phyloP scores from a whole-genome alignment of 2,888 invertebrate genomes.

The Folsomia manolachei region DNA sequence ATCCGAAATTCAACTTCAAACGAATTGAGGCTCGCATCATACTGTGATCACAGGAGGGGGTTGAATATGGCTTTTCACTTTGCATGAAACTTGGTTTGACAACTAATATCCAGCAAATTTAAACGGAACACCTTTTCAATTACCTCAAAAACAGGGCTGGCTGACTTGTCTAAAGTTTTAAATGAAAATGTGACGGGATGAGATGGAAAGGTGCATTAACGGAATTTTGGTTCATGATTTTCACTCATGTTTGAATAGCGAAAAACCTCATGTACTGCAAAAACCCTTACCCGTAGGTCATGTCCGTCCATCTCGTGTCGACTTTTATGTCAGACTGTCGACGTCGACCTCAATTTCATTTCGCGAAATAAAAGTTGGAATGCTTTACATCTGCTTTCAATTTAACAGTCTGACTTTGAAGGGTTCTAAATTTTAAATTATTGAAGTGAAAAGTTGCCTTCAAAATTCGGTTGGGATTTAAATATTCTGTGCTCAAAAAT shows the following conservation, averaged over 20 bases:
- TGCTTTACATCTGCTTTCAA: neutral
- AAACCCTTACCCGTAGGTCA: neutral
- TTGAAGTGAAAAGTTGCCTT: too few species aligned
- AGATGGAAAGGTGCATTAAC: too few species aligned
- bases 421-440: too few species aligned
- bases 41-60: neutral
- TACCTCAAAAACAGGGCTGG: neutral
- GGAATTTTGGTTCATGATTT: too few species aligned
- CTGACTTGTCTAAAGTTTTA: too few species aligned
- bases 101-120: too few species aligned
- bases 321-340: neutral
- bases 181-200: neutral
- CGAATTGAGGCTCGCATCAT: neutral
- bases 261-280: neutral
- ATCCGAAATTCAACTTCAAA: neutral
- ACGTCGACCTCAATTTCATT: neutral
- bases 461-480: too few species aligned
- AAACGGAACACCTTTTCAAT: neutral
- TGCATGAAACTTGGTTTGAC: too few species aligned
- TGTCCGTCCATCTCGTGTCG: conserved; percentile 1
- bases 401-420: neutral
- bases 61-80: too few species aligned
- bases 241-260: neutral
- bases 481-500: too few species aligned
- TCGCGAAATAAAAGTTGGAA: neutral